Conservation (phyloP, 92 coral and sea anemone species). For the Bergia puertoricense region DNA sequence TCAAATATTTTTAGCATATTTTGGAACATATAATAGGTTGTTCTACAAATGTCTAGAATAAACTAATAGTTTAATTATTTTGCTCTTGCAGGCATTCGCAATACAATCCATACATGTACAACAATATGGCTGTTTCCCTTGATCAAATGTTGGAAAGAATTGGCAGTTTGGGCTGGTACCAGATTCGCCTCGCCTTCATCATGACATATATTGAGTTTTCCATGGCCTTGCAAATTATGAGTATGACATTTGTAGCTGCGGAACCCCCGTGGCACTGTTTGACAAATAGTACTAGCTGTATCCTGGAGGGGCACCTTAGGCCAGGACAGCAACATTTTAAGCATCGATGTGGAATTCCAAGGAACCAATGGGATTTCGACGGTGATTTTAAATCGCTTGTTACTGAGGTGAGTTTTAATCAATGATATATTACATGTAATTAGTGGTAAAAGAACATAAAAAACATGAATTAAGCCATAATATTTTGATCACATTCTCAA, state of each 20-base stretch:
- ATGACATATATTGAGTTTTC: constrained; percentile 4
- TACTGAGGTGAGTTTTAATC: constrained; percentile 1
- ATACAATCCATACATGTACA: too few relatives aligned
- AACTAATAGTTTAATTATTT: background rate
- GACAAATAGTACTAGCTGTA: constrained; percentile 20
- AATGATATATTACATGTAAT: too few relatives aligned
- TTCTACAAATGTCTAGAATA: too few relatives aligned
- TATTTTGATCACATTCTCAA: too few relatives aligned
- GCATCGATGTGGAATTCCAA: background rate
- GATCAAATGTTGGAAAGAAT: constrained; percentile 11
- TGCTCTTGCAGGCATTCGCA: background rate
- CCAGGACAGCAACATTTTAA: background rate
- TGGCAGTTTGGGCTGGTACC: constrained; percentile 19
- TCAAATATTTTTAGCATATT: too few relatives aligned
- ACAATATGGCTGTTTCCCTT: constrained; percentile 6
- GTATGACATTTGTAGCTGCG: constrained; percentile 7
- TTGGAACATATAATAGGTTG: too few relatives aligned
- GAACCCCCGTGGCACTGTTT: constrained; percentile 21
- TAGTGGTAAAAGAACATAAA: background rate
- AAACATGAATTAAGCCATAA: background rate
- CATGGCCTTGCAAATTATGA: constrained; percentile 5
- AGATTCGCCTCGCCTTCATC: constrained; percentile 10
- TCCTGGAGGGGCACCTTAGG: background rate
- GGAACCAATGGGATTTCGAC: constrained; percentile 6
- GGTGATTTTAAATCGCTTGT: background rate